Evolutionary conservation across 2,888 invertebrate species (phyloP), one percentile per base, ranked within the genome.

Genomic region (Himalopsyche tibetana): DNA sequence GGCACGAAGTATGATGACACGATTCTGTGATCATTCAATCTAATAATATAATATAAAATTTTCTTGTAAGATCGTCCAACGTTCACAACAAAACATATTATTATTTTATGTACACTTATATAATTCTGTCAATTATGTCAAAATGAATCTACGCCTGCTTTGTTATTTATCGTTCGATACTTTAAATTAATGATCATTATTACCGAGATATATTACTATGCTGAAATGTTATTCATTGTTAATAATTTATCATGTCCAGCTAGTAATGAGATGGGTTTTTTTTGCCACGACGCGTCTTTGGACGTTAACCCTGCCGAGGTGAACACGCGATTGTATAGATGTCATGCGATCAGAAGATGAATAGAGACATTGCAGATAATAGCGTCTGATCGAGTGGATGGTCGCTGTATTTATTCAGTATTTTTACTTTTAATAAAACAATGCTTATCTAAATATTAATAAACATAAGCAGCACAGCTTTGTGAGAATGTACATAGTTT

Each of bases 231-330:
- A 28, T 63, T 63, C 56, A 63, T 63, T 63, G 56, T 63, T n/a
- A 63, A 28, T 63, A 19, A 63, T 63, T 63, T 63, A 63, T 63
- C 56, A 63, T 63, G 56, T 19, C 56, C 56, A 63, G 56, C 56
- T 19, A 19, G 5, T 63, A 63, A 63, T 63, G 56, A 63, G 56
- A 63, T 63, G 56, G n/a, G 4, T 19, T 19, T 63, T 55, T 63
- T 63, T 63, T n/a, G 19, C 56, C 5, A 63, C 56, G 56, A 19
- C 9, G 2, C n/a, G 5, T n/a, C 56, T 63, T 63, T 63, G 56
- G 56, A 63, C 56, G 56, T 63, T 63, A 63, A 63, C 56, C 56
- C n/a, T 63, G 56, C 8, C n/a, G n/a, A 63, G 56, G 56, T 63
- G n/a, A 63, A 28, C 56, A 63, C 56, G 56, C 56, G 56, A 63